These are phyloP conservation scores for Bos taurus DNA, from an alignment of 2,113 vertebrate species.

Conservation along the genomic window ARS-UCD2.0 NC_037329.1:105228501-105229000, in stretches of 20 bases:
- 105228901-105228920: neutral
- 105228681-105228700: neutral
- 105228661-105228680: neutral
- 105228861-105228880: neutral
- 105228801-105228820: neutral
- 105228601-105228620: neutral
- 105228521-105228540: neutral
- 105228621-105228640: neutral
- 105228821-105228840: neutral
- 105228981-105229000: conserved; percentile 10
- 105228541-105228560: neutral
- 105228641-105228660: neutral
- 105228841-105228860: neutral
- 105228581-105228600: neutral
- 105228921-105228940: neutral
- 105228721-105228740: neutral
- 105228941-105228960: neutral
- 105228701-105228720: neutral
- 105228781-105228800: neutral
- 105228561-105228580: neutral
- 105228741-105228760: neutral
- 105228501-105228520: neutral
- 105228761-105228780: neutral
- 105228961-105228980: neutral
- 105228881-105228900: neutral